These are phyloP conservation scores for Notothenia rossii DNA, from an alignment of 2,113 vertebrate genomes.

Conservation along the genomic window DNA sequence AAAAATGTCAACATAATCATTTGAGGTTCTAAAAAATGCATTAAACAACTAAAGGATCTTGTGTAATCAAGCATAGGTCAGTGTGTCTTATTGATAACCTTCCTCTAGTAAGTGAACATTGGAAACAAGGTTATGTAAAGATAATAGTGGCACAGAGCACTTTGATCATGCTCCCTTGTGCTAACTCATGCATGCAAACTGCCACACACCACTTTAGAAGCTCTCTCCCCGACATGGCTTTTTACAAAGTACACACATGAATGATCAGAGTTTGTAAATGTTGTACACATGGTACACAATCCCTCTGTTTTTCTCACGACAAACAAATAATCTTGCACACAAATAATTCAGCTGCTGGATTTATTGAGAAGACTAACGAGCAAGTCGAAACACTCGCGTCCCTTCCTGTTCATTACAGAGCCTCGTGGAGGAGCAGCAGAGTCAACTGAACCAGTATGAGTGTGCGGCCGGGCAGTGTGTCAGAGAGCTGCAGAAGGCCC, in stretches of 20 bases:
- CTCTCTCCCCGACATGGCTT: conserved; percentile 4
- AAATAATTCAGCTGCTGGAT: conserved; percentile 15
- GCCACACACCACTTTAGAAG: conserved; percentile 13
- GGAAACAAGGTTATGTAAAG: conserved; percentile 49
- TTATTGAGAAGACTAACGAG: neutral
- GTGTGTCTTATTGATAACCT: neutral
- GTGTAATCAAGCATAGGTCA: neutral
- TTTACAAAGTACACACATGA: conserved; percentile 34
- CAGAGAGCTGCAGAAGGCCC: conserved; percentile 82
- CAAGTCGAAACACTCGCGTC: neutral
- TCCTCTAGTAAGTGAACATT: neutral
- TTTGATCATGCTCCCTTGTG: conserved; percentile 14
- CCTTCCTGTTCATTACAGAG: conserved; percentile 63
- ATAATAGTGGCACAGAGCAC: conserved; percentile 17
- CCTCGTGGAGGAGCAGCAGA: conserved; percentile 85
- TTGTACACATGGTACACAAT: conserved; percentile 34
- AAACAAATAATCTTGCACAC: neutral
- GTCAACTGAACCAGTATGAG: conserved; percentile 83
- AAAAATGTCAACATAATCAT: neutral
- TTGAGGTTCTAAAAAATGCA: neutral
- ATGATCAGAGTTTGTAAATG: conserved; percentile 29
- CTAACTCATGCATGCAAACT: conserved; percentile 43
- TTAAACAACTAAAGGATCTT: neutral
- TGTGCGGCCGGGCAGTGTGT: conserved; percentile 80
- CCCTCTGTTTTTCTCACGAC: conserved; percentile 27